phyloP scores from a whole-genome alignment of 2,113 vertebrate species.

The Anthoscopus minutus region DNA sequence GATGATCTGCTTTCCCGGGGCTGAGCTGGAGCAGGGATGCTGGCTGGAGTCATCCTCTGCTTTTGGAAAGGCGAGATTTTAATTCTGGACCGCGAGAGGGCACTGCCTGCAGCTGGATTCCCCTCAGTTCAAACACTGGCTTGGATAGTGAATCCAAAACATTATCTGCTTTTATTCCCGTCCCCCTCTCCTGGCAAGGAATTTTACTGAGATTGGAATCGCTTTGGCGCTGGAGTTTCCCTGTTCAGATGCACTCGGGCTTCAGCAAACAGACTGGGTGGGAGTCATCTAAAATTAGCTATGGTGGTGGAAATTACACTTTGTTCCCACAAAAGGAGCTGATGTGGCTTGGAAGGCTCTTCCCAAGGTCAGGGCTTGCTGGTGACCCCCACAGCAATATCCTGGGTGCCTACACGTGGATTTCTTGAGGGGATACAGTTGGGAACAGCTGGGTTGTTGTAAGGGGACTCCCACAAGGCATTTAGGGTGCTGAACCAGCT shows the following conservation, averaged over 20 bases:
- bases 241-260: not conserved
- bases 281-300: constrained; percentile 11
- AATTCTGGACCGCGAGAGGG: constrained; percentile 57
- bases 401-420: not conserved
- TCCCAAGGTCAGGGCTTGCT: not conserved
- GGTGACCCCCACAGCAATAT: not conserved
- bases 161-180: not conserved
- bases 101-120: constrained; percentile 46
- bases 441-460: not conserved
- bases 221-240: not conserved
- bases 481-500: not conserved
- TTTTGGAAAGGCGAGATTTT: not conserved
- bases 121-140: not conserved
- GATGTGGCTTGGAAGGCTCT: not conserved
- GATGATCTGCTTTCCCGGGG: not conserved
- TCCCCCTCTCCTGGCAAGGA: not conserved
- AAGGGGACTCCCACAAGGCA: not conserved
- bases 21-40: not conserved
- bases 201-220: not conserved
- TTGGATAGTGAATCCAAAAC: not conserved
- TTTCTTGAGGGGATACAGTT: not conserved
- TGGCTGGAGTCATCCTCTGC: not conserved
- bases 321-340: not conserved
- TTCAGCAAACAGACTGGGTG: not conserved
- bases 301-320: not conserved